Evolutionary conservation across 2,113 vertebrate genomes (phyloP), one percentile per base, ranked within the genome.

Genomic region (Clupea harengus): DNA sequence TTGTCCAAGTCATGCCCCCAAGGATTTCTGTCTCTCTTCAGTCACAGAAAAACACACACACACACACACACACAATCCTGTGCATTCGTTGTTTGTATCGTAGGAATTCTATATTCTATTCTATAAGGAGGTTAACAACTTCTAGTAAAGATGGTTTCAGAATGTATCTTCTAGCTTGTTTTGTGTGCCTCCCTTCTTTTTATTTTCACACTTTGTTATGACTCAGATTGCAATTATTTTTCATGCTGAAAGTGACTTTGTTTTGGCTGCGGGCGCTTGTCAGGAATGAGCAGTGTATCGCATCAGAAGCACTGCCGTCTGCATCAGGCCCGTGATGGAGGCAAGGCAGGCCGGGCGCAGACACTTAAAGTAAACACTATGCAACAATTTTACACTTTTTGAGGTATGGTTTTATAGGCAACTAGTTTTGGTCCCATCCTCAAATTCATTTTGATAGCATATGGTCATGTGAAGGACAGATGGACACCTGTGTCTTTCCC

Each of bases 1-100:
- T 85, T 22, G 20, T 60, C 72, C 28, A 78, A 78, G 72, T 78
- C 72, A 81, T 45, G 39, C 82, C 84, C 80, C 84, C 45, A 39
- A 60, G 39, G 39, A 25, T 67, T 67, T 52, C 0, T 28, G 17
- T 49, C 44, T 46, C 45, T 32, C 46, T 45, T 84, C 54, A 64
- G 50, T 20, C 44, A 44, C 6, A 45, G 20, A 45, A 3, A 20
- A 2, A 72, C 6, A 28, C 28, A 32, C 28, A 15, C 7, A 75
- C 6, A 39, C 9, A 32, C 28, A 78, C 28, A 39, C 25, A 78
- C 9, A 78, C 25, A 39, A 60, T 22, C 20, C 2, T 60, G 6
- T 22, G 4, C 52, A 39, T 39, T 39, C 39, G 39, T 39, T 39
- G 39, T 39, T 39, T 39, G 39, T 39, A 39, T 39, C 39, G 39